Conservation (phyloP, 1,140 invertebrate genomes). For the Ptiloglossa arizonensis region DNA sequence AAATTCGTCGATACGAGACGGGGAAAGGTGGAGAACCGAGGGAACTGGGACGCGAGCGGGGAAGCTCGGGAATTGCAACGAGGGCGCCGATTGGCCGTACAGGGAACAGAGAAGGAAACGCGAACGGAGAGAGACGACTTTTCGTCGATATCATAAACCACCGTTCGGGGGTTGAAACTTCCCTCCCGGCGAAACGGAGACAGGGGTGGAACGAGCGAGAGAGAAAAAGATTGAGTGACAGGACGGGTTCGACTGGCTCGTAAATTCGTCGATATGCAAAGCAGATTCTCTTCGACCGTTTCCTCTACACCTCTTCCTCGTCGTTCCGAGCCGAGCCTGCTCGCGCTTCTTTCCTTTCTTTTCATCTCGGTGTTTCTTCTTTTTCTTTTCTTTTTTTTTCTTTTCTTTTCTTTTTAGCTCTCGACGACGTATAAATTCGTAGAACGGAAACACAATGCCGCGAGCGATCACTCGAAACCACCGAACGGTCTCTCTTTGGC, state of each 20-base stretch:
- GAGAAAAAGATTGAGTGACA: slow-evolving; percentile 54
- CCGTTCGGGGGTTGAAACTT: slow-evolving; percentile 61
- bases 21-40: slow-evolving; percentile 35
- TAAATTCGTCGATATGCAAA: slow-evolving; percentile 77
- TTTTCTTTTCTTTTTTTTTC: background rate
- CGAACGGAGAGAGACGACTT: slow-evolving; percentile 36
- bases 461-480: background rate
- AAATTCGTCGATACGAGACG: slow-evolving; percentile 76
- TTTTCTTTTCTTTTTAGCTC: background rate
- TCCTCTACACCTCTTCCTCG: slow-evolving; percentile 49
- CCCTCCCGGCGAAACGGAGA: slow-evolving; percentile 39
- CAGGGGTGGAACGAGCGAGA: background rate
- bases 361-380: background rate
- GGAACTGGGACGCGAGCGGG: background rate
- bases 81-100: slow-evolving; percentile 56
- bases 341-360: slow-evolving; percentile 32
- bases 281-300: slow-evolving; percentile 54
- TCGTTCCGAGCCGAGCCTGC: slow-evolving; percentile 6
- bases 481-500: background rate
- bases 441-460: slow-evolving; percentile 6
- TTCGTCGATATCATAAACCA: slow-evolving; percentile 72
- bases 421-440: slow-evolving; percentile 46
- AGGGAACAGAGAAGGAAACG: slow-evolving; percentile 27
- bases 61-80: slow-evolving; percentile 5
- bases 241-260: slow-evolving; percentile 65